phyloP scores from a whole-genome alignment of 2,797 vertebrate genomes.

The Erpetoichthys calabaricus region DNA sequence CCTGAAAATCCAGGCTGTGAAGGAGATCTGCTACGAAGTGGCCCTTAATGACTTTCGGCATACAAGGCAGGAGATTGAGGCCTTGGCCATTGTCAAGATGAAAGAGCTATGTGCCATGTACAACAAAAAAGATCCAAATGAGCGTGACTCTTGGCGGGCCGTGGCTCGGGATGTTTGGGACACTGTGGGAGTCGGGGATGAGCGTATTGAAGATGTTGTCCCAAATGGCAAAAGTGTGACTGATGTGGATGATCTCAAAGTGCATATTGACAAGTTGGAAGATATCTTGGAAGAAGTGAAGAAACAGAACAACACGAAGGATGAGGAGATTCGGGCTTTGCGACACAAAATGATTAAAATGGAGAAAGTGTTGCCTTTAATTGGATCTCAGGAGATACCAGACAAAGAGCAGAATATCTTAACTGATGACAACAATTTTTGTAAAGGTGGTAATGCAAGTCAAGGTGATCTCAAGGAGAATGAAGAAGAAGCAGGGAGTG shows the following conservation, averaged over 20 bases:
- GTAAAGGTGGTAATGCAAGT: not conserved
- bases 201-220: slow-evolving; percentile 78
- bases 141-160: slow-evolving; percentile 90
- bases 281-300: slow-evolving; percentile 95
- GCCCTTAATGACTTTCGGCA: slow-evolving; percentile 95
- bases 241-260: slow-evolving; percentile 88
- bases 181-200: slow-evolving; percentile 89
- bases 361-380: slow-evolving; percentile 90
- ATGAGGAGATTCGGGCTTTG: slow-evolving; percentile 86
- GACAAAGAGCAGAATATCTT: slow-evolving; percentile 25
- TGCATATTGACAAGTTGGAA: slow-evolving; percentile 93
- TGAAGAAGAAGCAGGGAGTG: slow-evolving; percentile 21
- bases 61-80: slow-evolving; percentile 93
- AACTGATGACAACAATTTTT: slow-evolving; percentile 8
- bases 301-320: slow-evolving; percentile 95
- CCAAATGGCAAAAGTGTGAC: slow-evolving; percentile 47
- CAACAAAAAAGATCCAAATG: slow-evolving; percentile 91
- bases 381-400: slow-evolving; percentile 48
- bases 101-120: slow-evolving; percentile 93
- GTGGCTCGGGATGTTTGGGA: slow-evolving; percentile 97
- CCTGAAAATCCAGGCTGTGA: slow-evolving; percentile 96
- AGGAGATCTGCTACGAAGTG: slow-evolving; percentile 98
- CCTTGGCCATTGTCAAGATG: slow-evolving; percentile 95
- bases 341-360: slow-evolving; percentile 96
- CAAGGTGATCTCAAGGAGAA: slow-evolving; percentile 23